Evolutionary conservation across 2,797 vertebrate genomes (phyloP).

Genomic region (Enteromius radiatus): DNA sequence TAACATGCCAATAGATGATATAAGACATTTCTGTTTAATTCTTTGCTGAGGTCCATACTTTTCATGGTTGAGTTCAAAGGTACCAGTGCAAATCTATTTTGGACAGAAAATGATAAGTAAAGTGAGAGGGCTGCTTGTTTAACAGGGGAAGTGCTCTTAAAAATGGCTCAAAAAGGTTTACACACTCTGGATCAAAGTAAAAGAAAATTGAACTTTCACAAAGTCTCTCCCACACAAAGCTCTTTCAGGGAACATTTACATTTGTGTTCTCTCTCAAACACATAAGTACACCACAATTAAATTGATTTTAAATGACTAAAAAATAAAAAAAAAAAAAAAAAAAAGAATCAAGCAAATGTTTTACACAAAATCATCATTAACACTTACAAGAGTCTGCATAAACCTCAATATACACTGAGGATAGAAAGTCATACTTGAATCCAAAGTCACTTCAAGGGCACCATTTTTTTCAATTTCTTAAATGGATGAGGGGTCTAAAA

Average conservation of each 20-base stretch:
- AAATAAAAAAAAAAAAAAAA: background rate
- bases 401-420: background rate
- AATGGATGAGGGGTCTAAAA: background rate
- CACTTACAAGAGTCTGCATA: background rate
- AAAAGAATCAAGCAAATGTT: background rate
- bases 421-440: background rate
- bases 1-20: background rate
- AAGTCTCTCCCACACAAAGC: background rate
- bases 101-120: background rate
- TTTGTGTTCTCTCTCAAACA: background rate
- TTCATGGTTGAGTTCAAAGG: background rate
- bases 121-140: background rate
- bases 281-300: background rate
- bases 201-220: background rate
- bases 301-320: conserved; percentile 10
- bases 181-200: conserved; percentile 7
- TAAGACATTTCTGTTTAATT: background rate
- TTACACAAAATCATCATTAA: background rate
- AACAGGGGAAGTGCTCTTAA: conserved; percentile 9
- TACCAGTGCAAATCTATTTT: background rate
- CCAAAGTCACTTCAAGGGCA: conserved; percentile 9
- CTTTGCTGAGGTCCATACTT: background rate
- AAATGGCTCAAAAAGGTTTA: background rate
- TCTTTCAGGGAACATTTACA: background rate
- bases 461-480: background rate